A percentile compares a stretch with the other conserved stretches of the same genome.
Conservation (phyloP, 2,113 vertebrate species). For the Equus przewalskii region DNA sequence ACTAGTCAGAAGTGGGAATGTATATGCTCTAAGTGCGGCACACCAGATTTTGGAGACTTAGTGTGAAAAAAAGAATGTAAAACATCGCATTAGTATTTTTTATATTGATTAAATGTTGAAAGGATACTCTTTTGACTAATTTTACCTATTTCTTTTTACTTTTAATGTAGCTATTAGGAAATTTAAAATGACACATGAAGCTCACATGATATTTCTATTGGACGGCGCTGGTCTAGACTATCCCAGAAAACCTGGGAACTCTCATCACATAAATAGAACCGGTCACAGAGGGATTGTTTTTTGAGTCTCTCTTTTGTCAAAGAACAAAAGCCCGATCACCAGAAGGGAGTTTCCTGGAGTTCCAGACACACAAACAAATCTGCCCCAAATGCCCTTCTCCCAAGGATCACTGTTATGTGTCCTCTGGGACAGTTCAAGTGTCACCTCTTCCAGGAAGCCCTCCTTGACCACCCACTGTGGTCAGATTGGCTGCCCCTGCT, state of each 20-base stretch:
- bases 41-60: background rate
- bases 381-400: background rate
- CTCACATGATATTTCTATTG: background rate
- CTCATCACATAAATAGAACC: background rate
- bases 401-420: background rate
- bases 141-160: background rate
- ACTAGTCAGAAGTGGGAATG: background rate
- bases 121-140: background rate
- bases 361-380: slow-evolving; percentile 3
- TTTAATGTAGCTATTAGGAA: background rate
- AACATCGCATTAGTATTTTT: background rate
- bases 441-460: slow-evolving; percentile 33
- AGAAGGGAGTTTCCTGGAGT: background rate
- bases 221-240: background rate
- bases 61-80: background rate
- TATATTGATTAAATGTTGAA: background rate
- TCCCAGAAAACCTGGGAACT: background rate
- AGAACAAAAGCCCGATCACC: background rate
- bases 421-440: background rate
- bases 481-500: background rate
- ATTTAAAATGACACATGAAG: background rate
- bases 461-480: background rate
- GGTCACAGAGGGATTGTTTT: background rate
- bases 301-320: background rate
- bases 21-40: fast-evolving